Percentiles rank a stretch among this genome's conserved stretches.
Conservation (phyloP, 2,888 invertebrate species). For the Catotricha subobsoleta region DNA sequence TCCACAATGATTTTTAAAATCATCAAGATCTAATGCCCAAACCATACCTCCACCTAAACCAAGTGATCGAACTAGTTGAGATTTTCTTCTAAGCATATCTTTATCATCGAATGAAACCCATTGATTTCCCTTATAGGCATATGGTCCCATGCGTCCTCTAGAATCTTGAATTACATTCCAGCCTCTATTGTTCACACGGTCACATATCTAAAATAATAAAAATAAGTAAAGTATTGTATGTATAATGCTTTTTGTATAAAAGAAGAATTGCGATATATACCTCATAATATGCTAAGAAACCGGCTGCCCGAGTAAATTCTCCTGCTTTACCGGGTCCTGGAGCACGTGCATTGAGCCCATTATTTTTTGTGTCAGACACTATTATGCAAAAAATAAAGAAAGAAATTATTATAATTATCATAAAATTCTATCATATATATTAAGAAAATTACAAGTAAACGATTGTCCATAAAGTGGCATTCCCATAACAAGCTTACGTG, state of each 20-base stretch:
- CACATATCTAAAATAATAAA: constrained; percentile 46
- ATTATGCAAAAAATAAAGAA: too few species aligned
- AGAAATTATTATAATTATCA: too few species aligned
- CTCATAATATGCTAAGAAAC: constrained; percentile 78
- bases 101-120: constrained; percentile 84
- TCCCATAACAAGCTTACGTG: constrained; percentile 69
- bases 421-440: too few species aligned
- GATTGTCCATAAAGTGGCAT: constrained; percentile 81
- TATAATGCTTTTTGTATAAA: constrained; percentile 6
- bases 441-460: too few species aligned
- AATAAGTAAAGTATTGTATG: neutral
- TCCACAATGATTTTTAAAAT: constrained; percentile 63
- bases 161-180: constrained; percentile 70
- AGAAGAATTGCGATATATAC: constrained; percentile 24
- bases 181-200: constrained; percentile 53
- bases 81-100: constrained; percentile 60
- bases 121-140: constrained; percentile 69
- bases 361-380: constrained; percentile 37
- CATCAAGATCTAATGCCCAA: constrained; percentile 78
- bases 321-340: constrained; percentile 64
- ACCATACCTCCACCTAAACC: constrained; percentile 77
- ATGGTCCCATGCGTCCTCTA: constrained; percentile 66
- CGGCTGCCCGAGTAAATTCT: constrained; percentile 68
- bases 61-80: constrained; percentile 55
- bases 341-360: constrained; percentile 57